A percentile compares a stretch with the other conserved stretches of the same genome.
Conservation (phyloP, 2,888 invertebrate genomes). For the Agrochola lychnidis region DNA sequence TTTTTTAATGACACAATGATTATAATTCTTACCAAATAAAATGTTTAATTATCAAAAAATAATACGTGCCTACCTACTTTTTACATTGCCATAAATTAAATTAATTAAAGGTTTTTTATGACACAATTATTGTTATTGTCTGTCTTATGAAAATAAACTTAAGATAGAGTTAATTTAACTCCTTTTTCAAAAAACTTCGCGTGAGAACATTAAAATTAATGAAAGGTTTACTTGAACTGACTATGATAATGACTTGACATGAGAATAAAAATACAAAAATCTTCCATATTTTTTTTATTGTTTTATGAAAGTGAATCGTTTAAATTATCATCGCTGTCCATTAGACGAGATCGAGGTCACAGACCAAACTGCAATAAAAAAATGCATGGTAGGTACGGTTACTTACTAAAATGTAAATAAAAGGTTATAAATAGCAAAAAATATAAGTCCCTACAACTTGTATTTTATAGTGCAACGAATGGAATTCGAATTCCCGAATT, state of each 20-base stretch:
- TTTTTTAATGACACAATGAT: too few species aligned
- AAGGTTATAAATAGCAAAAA: too few species aligned
- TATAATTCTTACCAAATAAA: too few species aligned
- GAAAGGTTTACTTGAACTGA: constrained; percentile 1
- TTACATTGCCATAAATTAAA: background rate
- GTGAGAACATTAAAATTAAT: constrained; percentile 10
- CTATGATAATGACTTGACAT: constrained; percentile 4
- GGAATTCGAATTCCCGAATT: background rate
- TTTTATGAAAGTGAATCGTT: background rate
- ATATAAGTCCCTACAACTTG: too few species aligned
- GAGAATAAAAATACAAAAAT: constrained; percentile 9
- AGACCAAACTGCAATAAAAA: too few species aligned
- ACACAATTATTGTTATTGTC: constrained; percentile 2
- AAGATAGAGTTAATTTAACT: background rate
- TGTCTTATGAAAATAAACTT: constrained; percentile 4
- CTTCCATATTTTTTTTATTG: background rate
- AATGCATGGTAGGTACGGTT: too few species aligned
- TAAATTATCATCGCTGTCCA: background rate
- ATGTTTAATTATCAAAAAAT: background rate
- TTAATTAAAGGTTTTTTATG: background rate
- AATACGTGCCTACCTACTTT: too few species aligned
- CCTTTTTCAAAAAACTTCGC: background rate
- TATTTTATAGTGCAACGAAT: background rate
- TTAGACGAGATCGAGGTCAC: too few species aligned
- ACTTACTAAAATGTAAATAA: background rate